Percentiles rank a stretch among this genome's conserved stretches.
phyloP scores from a whole-genome alignment of 2,888 invertebrate genomes.

The Dinocampus coccinellae region DNA sequence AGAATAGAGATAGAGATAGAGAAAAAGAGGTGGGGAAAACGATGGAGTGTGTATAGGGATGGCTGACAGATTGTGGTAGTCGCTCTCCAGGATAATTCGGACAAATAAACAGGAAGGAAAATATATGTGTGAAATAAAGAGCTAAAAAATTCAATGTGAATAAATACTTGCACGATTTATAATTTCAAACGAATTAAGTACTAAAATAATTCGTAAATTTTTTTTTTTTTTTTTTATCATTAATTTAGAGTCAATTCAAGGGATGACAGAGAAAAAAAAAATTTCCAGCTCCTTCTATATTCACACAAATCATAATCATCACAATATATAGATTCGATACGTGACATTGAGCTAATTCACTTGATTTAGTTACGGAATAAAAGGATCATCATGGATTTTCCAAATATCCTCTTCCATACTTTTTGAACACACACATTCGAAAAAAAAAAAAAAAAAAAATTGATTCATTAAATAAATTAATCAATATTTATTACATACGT shows the following conservation, averaged over 20 bases:
- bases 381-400: conserved; percentile 12
- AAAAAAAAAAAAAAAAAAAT: not conserved
- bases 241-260: too few species aligned
- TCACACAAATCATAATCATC: too few species aligned
- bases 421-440: too few species aligned
- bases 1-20: too few species aligned
- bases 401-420: not conserved
- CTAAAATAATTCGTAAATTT: too few species aligned
- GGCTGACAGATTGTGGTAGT: conserved; percentile 45
- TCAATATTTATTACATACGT: too few species aligned
- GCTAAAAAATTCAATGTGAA: conserved; percentile 29
- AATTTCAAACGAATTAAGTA: too few species aligned
- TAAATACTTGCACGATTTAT: too few species aligned
- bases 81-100: conserved; percentile 45
- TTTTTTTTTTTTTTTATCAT: too few species aligned
- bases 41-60: conserved; percentile 30
- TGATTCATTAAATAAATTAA: not conserved
- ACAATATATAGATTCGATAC: conserved; percentile 11
- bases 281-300: not conserved
- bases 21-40: conserved; percentile 16
- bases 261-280: not conserved
- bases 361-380: conserved; percentile 12
- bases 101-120: conserved; percentile 49
- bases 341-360: conserved; percentile 24
- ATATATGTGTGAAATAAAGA: conserved; percentile 28